A percentile compares a stretch with the other conserved stretches of the same genome.
phyloP scores from a whole-genome alignment of 2,113 vertebrate species.

The Muscicapa adusta region DNA sequence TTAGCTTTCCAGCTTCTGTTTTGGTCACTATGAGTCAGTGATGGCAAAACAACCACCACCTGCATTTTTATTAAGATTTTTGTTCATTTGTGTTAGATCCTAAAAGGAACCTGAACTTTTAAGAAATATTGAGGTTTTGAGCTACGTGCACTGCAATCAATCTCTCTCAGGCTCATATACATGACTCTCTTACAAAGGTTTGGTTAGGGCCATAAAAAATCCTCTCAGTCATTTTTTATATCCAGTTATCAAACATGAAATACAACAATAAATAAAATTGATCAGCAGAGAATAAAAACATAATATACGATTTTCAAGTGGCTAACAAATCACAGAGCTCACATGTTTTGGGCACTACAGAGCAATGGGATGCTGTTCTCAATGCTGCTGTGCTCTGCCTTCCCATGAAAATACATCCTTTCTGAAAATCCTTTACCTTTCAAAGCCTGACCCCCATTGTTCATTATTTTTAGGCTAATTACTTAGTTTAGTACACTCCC shows the following conservation, averaged over 20 bases:
- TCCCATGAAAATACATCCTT: neutral
- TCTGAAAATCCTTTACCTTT: neutral
- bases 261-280: neutral
- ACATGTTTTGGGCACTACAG: accelerated
- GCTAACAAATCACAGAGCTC: neutral
- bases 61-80: neutral
- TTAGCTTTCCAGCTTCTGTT: neutral
- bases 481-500: neutral
- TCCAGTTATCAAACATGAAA: slow-evolving; percentile 3
- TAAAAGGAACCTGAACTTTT: neutral
- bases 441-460: accelerated
- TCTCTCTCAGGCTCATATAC: neutral
- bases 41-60: neutral
- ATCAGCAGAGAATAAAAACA: neutral
- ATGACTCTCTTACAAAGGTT: neutral
- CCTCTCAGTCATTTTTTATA: neutral
- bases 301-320: neutral
- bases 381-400: neutral
- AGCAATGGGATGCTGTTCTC: accelerated
- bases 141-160: neutral
- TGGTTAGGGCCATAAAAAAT: neutral
- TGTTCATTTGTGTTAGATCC: neutral
- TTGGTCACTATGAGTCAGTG: neutral
- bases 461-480: neutral
- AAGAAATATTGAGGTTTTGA: neutral